Conservation (phyloP, 2,113 vertebrate species). For the Cygnus atratus region DNA sequence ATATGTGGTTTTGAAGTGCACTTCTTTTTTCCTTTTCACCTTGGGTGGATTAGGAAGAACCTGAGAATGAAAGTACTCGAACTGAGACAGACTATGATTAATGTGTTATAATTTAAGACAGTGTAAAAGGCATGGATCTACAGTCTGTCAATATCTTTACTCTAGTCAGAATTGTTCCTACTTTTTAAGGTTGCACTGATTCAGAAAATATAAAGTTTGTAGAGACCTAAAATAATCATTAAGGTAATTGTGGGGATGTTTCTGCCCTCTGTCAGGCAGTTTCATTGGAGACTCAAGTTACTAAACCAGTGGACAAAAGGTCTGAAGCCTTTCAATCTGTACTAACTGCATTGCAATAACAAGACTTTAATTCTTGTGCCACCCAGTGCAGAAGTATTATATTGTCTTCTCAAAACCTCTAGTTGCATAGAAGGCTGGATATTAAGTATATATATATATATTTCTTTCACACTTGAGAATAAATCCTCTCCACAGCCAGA, state of each 20-base stretch:
- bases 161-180: not conserved
- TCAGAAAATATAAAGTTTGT: not conserved
- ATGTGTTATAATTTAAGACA: not conserved
- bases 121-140: not conserved
- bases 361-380: not conserved
- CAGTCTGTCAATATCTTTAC: not conserved
- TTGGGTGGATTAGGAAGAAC: not conserved
- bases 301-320: not conserved
- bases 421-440: not conserved
- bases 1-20: not conserved
- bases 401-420: not conserved
- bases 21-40: not conserved
- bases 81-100: not conserved
- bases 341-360: not conserved
- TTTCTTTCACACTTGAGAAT: not conserved
- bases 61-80: not conserved
- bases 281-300: not conserved
- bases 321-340: constrained; percentile 8
- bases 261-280: not conserved
- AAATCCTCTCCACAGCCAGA: not conserved
- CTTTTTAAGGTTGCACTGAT: not conserved
- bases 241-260: not conserved
- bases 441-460: not conserved
- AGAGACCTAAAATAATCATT: not conserved
- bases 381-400: not conserved